A percentile compares a stretch with the other conserved stretches of the same genome.
These are phyloP conservation scores for Scaptomyza pallida DNA, from an alignment of 1,140 invertebrate genomes.

Conservation along the genomic window DNA sequence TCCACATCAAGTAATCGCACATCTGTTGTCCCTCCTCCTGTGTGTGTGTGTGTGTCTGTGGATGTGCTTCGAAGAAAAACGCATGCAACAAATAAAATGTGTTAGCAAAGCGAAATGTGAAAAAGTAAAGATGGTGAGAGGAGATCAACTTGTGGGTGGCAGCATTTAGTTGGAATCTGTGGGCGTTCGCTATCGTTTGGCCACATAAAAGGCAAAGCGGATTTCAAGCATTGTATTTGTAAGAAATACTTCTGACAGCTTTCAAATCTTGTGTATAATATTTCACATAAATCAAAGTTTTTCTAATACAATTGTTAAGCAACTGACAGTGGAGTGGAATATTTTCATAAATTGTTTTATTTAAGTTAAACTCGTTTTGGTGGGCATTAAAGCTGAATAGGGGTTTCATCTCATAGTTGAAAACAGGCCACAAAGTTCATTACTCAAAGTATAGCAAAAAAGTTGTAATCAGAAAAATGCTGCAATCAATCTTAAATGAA, in stretches of 20 bases:
- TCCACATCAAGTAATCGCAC: conserved; percentile 25
- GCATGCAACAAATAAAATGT: conserved; percentile 35
- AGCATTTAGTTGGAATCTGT: neutral
- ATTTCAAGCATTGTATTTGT: conserved; percentile 16
- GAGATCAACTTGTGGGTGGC: conserved; percentile 3
- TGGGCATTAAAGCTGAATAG: too few species aligned
- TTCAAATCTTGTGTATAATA: conserved; percentile 13
- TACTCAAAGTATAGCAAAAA: too few species aligned
- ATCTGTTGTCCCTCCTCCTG: conserved; percentile 8
- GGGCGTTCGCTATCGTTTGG: neutral
- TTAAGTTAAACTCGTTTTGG: too few species aligned
- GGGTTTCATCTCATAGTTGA: too few species aligned
- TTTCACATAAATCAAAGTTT: conserved; percentile 27
- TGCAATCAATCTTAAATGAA: neutral
- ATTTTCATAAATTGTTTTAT: too few species aligned
- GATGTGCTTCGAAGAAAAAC: conserved; percentile 12
- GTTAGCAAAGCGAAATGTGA: neutral
- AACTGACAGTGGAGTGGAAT: neutral
- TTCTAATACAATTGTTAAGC: neutral
- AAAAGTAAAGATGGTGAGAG: too few species aligned
- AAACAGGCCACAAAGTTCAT: too few species aligned
- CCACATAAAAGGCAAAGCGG: conserved; percentile 6
- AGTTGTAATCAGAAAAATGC: too few species aligned
- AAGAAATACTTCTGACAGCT: conserved; percentile 6
- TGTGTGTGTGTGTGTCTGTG: too few species aligned